Evolutionary conservation across 37 sponge, comb jelly and placozoan genomes (phyloP), one percentile per base, ranked within the genome.

Genomic region (Crambe crambe): DNA sequence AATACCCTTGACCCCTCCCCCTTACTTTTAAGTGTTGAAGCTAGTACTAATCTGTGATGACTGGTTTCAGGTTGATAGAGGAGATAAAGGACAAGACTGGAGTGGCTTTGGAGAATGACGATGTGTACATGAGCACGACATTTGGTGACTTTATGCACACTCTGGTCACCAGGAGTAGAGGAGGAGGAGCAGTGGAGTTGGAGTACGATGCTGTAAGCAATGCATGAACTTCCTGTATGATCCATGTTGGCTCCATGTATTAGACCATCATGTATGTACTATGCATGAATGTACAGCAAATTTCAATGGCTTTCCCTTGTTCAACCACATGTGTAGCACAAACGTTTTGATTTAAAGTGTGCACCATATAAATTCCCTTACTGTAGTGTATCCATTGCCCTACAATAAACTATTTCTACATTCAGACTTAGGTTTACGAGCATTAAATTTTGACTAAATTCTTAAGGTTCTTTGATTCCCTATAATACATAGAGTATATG

Each of bases 111-210:
- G 89, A 76, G 37, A 87, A 75, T 31, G 96, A 96, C n/a, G 93
- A 92, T 18, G 96, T 96, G 38, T 92, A 81, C 85, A 96, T 96
- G 96, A 89, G 77, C 80, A 71, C 87, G 37, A 80, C 38, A 27
- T 90, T 87, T 75, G 68, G 73, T 68, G 92, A 91, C 37, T 95
- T 95, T 65, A 72, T 85, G 29, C 68, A 69, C 31, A 56, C 69
- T 37, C 77, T 95, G 59, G 85, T 95, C 30, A 59, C 80, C n/a
- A 95, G 82, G 70, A 81, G 78, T 65, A 82, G 95, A 58, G 95
- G 95, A 42, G 93, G 69, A 23, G 86, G 59, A 0, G 83, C 27
- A 15, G 57, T 42, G 1, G 70, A 81, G 39, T 44, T 90, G 5
- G 95, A 90, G 36, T 90, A 84, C 42, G 86, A 90, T 62, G 78